phyloP scores from a whole-genome alignment of 2,797 vertebrate genomes.

The Enteromius paludinosus region DNA sequence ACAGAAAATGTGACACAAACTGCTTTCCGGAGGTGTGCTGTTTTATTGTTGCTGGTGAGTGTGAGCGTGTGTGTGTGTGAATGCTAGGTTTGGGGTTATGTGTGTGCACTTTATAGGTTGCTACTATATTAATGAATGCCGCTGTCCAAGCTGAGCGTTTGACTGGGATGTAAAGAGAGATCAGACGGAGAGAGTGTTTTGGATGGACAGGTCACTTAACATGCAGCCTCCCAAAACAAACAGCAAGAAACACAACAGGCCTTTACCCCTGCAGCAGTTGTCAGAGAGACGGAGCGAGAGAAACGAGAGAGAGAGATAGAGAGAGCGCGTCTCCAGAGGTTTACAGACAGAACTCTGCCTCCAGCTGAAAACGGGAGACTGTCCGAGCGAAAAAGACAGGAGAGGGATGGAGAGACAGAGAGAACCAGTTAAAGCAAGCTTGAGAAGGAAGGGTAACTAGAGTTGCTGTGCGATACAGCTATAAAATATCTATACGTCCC shows the following conservation, averaged over 20 bases:
- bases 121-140: slow-evolving; percentile 1
- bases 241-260: slow-evolving; percentile 28
- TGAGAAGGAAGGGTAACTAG: slow-evolving; percentile 7
- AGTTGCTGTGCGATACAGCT: neutral
- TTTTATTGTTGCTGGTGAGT: slow-evolving; percentile 48
- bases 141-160: neutral
- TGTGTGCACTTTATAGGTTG: slow-evolving; percentile 39
- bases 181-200: slow-evolving; percentile 38
- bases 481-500: slow-evolving; percentile 2
- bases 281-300: slow-evolving; percentile 18
- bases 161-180: slow-evolving; percentile 65
- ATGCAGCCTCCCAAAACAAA: slow-evolving; percentile 66
- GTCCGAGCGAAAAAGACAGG: slow-evolving; percentile 19
- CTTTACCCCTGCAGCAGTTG: slow-evolving; percentile 44
- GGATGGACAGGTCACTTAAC: slow-evolving; percentile 73
- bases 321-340: slow-evolving; percentile 20
- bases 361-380: slow-evolving; percentile 37
- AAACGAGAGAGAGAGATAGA: neutral
- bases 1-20: slow-evolving; percentile 51
- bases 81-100: slow-evolving; percentile 39
- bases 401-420: slow-evolving; percentile 10
- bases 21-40: slow-evolving; percentile 57
- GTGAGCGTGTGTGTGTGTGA: slow-evolving; percentile 19
- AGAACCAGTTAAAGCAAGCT: slow-evolving; percentile 24
- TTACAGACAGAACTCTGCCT: slow-evolving; percentile 40